phyloP scores from a whole-genome alignment of 92 coral and sea anemone genomes.

The Scolanthus callimorphus region DNA sequence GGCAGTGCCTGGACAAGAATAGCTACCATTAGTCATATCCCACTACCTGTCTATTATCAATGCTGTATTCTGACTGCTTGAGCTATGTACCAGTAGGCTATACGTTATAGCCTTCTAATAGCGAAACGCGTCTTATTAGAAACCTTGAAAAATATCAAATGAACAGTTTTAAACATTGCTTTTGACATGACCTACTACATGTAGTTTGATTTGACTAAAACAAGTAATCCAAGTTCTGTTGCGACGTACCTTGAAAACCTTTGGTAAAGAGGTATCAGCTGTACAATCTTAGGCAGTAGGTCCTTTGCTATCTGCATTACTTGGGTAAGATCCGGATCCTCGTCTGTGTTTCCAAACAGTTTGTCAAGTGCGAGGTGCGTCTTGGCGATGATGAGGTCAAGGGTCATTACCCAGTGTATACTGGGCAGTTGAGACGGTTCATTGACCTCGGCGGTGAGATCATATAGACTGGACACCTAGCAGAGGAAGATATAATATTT shows the following conservation, averaged over 20 bases:
- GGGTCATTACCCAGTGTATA: constrained; percentile 56
- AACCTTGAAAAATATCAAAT: too few relatives aligned
- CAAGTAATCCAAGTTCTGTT: too few relatives aligned
- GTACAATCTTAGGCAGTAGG: constrained; percentile 56
- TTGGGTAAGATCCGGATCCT: constrained; percentile 67
- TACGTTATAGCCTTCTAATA: too few relatives aligned
- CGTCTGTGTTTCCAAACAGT: constrained; percentile 74
- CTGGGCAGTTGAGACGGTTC: constrained; percentile 67
- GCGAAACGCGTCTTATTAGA: too few relatives aligned
- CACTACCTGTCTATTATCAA: too few relatives aligned
- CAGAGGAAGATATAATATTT: background rate
- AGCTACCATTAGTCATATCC: too few relatives aligned
- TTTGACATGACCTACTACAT: too few relatives aligned
- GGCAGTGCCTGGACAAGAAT: constrained; percentile 65
- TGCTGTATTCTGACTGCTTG: too few relatives aligned
- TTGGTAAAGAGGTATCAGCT: constrained; percentile 78
- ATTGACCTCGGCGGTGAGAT: background rate
- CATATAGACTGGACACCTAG: background rate
- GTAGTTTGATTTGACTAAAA: too few relatives aligned
- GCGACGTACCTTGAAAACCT: constrained; percentile 73
- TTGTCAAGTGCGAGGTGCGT: constrained; percentile 58
- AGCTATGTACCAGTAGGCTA: too few relatives aligned
- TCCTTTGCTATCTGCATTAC: constrained; percentile 70
- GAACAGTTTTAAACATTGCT: too few relatives aligned
- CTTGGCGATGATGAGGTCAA: constrained; percentile 78